A percentile compares a stretch with the other conserved stretches of the same genome.
phyloP scores from a whole-genome alignment of 1,140 invertebrate species.

The Choristoneura fumiferana region DNA sequence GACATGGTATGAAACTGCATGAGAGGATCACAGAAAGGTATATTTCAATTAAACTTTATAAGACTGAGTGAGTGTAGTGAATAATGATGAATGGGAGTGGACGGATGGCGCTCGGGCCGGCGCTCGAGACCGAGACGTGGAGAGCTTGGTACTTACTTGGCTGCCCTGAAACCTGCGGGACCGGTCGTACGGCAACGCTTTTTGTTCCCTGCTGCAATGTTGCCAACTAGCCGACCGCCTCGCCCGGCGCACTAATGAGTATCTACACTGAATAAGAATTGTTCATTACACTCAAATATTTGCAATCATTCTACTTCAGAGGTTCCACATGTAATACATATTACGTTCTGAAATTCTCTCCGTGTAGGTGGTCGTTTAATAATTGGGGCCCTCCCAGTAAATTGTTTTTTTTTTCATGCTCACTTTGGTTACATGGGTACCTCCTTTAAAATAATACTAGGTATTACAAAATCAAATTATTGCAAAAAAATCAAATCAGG shows the following conservation, averaged over 20 bases:
- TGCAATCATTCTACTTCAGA: conserved; percentile 18
- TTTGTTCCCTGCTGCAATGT: conserved; percentile 40
- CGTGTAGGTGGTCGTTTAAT: neutral
- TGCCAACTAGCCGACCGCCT: conserved; percentile 24
- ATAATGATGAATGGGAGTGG: conserved; percentile 11
- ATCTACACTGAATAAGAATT: conserved; percentile 32
- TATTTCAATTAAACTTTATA: conserved; percentile 8
- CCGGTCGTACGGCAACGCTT: conserved; percentile 50
- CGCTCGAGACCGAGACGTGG: neutral
- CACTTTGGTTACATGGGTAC: no score
- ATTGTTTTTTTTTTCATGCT: no score
- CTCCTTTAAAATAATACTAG: no score
- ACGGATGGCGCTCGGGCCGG: neutral
- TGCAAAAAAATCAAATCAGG: no score
- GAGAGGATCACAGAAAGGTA: neutral
- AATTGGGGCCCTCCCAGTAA: no score
- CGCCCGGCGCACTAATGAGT: conserved; percentile 30
- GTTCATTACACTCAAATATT: conserved; percentile 26
- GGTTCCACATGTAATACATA: conserved; percentile 1
- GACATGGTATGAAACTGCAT: neutral
- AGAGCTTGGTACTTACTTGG: neutral
- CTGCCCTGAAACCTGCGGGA: conserved; percentile 47
- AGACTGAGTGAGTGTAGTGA: conserved; percentile 4
- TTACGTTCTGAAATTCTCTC: neutral
- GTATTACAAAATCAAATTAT: no score